These are phyloP conservation scores for Caenorhabditis auriculariae DNA, from an alignment of 2,888 invertebrate genomes.

Conservation along the genomic window DNA sequence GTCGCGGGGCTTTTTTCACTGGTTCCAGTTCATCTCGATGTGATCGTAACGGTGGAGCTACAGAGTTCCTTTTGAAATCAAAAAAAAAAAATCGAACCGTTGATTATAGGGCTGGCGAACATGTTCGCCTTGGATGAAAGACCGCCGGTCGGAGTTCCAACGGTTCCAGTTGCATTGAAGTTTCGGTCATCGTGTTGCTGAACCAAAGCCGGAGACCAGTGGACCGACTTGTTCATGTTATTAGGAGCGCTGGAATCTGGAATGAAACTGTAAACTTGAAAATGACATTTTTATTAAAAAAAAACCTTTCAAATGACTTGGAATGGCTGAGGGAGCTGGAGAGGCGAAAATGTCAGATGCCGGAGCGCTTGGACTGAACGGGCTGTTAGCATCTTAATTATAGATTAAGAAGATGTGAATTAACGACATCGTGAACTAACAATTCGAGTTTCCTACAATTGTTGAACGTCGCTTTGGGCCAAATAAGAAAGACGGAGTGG, in stretches of 20 bases:
- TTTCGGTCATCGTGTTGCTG: background rate
- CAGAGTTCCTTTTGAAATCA: background rate
- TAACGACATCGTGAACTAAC: constrained; percentile 7
- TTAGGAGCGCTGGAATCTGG: too few relatives aligned
- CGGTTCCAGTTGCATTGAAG: background rate
- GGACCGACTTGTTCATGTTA: constrained; percentile 37
- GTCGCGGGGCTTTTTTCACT: constrained; percentile 21
- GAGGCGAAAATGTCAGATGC: constrained; percentile 46
- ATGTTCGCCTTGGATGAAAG: constrained; percentile 5
- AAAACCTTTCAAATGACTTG: constrained; percentile 35
- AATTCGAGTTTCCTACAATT: constrained; percentile 2
- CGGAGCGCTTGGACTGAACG: constrained; percentile 18
- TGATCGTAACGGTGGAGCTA: constrained; percentile 27
- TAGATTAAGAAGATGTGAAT: background rate
- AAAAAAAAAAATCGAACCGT: constrained; percentile 2
- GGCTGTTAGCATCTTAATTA: constrained; percentile 24
- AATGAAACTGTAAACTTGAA: background rate
- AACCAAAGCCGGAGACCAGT: constrained; percentile 41
- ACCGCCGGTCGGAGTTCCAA: constrained; percentile 1
- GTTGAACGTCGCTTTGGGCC: constrained; percentile 13
- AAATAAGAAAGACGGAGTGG: constrained; percentile 21
- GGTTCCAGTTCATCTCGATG: constrained; percentile 26
- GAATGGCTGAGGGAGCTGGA: constrained; percentile 24
- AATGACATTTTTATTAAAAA: background rate
- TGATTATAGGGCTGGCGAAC: constrained; percentile 1